These are phyloP conservation scores for Diaprepes abbreviatus DNA, from an alignment of 2,888 invertebrate genomes.

Conservation along the genomic window DNA sequence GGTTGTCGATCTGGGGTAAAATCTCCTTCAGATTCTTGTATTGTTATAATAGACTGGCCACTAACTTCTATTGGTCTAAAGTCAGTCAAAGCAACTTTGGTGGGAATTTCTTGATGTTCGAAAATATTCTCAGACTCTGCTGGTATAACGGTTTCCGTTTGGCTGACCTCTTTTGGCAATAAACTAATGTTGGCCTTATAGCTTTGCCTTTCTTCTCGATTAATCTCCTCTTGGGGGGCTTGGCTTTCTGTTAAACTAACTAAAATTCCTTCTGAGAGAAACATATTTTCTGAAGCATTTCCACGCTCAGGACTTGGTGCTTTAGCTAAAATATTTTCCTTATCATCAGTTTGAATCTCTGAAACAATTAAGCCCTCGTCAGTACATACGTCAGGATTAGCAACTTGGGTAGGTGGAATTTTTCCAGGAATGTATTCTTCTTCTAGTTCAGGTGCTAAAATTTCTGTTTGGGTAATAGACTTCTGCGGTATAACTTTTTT, in stretches of 20 bases:
- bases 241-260: conserved; percentile 76
- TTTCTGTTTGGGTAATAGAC: conserved; percentile 76
- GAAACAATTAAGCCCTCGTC: conserved; percentile 74
- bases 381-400: conserved; percentile 72
- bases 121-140: conserved; percentile 75
- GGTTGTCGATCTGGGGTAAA: conserved; percentile 71
- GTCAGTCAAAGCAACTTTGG: conserved; percentile 68
- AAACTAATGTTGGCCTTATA: conserved; percentile 75
- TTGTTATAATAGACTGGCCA: conserved; percentile 71
- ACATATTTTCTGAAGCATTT: conserved; percentile 70
- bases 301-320: conserved; percentile 66
- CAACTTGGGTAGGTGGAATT: conserved; percentile 74
- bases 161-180: conserved; percentile 74
- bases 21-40: conserved; percentile 78
- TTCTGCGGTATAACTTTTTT: conserved; percentile 76
- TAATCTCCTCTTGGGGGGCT: conserved; percentile 73
- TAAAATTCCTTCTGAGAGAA: conserved; percentile 71
- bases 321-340: conserved; percentile 72
- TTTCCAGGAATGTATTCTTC: conserved; percentile 73
- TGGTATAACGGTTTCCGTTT: conserved; percentile 72
- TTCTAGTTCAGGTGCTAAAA: conserved; percentile 78
- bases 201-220: conserved; percentile 67
- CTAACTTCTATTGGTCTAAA: conserved; percentile 73
- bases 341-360: conserved; percentile 75
- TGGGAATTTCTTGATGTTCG: conserved; percentile 64